phyloP scores from a whole-genome alignment of 2,888 invertebrate species.

The Bursaphelenchus okinawaensis region DNA sequence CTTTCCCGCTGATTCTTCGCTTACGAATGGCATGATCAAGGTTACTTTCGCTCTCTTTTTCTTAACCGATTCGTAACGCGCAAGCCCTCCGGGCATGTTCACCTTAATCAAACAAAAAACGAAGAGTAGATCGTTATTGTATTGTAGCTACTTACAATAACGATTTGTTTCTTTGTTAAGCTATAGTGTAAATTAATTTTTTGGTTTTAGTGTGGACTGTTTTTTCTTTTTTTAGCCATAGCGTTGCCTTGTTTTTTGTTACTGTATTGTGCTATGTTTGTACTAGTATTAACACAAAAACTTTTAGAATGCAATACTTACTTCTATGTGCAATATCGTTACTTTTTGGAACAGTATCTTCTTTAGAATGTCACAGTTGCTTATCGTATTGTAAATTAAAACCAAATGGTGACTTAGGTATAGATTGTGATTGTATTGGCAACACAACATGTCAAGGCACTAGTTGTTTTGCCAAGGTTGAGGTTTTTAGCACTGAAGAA shows the following conservation, averaged over 20 bases:
- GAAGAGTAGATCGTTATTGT: too few relatives aligned
- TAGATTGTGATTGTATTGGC: conserved; percentile 49
- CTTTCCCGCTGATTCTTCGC: not conserved
- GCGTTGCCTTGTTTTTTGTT: too few relatives aligned
- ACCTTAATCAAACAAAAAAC: not conserved
- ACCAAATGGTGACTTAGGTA: conserved; percentile 37
- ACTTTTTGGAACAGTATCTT: not conserved
- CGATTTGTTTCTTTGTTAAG: too few relatives aligned
- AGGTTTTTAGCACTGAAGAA: conserved; percentile 41
- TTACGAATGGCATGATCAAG: not conserved
- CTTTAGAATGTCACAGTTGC: conserved; percentile 46
- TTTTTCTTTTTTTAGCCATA: too few relatives aligned
- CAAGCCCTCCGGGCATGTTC: not conserved
- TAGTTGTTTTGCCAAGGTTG: conserved; percentile 36
- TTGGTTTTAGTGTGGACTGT: too few relatives aligned
- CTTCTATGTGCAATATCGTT: too few relatives aligned
- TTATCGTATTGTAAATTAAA: conserved; percentile 40
- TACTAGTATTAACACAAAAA: too few relatives aligned
- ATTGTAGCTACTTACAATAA: too few relatives aligned
- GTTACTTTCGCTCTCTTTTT: too few relatives aligned
- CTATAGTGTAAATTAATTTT: too few relatives aligned
- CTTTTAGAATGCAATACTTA: too few relatives aligned
- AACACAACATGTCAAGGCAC: conserved; percentile 31
- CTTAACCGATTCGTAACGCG: not conserved
- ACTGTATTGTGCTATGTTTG: too few relatives aligned